Base-by-base conservation (phyloP, 2,113 vertebrate genomes). In the Odocoileus virginianus region DNA sequence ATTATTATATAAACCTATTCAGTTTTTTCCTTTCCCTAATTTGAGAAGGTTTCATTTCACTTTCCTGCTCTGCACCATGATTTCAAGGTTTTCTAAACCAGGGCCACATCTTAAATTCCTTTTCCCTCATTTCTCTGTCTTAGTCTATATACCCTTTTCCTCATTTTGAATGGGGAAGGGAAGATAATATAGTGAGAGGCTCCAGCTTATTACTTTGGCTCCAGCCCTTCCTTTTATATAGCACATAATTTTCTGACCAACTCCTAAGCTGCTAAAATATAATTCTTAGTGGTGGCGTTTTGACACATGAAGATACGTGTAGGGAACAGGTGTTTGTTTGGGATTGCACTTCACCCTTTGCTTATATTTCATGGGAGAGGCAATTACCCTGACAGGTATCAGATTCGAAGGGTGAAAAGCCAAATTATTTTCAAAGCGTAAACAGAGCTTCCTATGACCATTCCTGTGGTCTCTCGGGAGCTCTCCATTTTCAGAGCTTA, bases 381-480 rank as follows among this genome's bases (percentile, higher is more conserved):
- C 78, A 83, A 30, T 94, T 76, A 89, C 3, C 28, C 36, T 79
- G 78, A 64, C 36, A 64, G 17, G 16, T n/a, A 92, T 19, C 86
- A n/a, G 94, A 92, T 61, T 97, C 95, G 79, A 96, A 0, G 91
- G 95, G 55, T 93, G 95, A 98, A 86, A 89, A 96, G 61, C 84
- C 95, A 98, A 95, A 95, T 97, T 74, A 96, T 98, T 98, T 98
- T 97, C 91, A 97, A 98, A 96, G 92, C 90, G 96, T 97, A 89
- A 92, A 76, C 94, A 97, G 97, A 97, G 85, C 84, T 96, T 96
- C 94, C 84, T 36, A n/a, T 93, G 91, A 87, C 64, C 78, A 57
- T 98, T 97, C 96, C 88, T 98, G 14, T 97, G 74, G 86, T 98
- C 97, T 93, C 98, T 95, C 36, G 36, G 97, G 97, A 86, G 60